Evolutionary conservation across 2,797 vertebrate species (phyloP).

Genomic region (Darevskia nairensis): DNA sequence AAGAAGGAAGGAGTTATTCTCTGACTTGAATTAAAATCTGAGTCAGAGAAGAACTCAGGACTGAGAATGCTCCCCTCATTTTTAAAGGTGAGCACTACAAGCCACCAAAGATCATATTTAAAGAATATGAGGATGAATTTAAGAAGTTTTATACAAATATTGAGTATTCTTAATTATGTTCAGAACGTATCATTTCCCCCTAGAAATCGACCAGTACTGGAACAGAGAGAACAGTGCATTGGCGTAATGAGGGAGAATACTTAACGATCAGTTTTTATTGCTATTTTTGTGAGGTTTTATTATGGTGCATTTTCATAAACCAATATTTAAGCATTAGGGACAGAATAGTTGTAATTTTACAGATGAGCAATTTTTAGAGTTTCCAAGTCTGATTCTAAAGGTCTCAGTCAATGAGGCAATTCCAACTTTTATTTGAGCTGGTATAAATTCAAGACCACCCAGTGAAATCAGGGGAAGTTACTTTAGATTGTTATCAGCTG

Average conservation of each 20-base stretch:
- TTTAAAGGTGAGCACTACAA: neutral
- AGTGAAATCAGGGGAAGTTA: slow-evolving; percentile 25
- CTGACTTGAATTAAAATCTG: neutral
- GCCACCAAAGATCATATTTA: neutral
- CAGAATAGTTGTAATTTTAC: slow-evolving; percentile 32
- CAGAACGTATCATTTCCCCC: neutral
- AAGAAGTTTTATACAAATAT: neutral
- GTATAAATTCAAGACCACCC: slow-evolving; percentile 33
- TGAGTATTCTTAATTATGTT: neutral
- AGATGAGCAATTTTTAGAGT: neutral
- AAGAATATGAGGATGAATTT: neutral
- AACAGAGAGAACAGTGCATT: neutral
- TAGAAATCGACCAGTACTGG: neutral
- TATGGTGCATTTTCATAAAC: slow-evolving; percentile 11
- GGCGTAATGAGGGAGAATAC: neutral
- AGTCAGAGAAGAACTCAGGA: neutral
- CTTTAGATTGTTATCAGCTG: slow-evolving; percentile 7
- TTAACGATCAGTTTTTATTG: slow-evolving; percentile 10
- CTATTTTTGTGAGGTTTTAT: slow-evolving; percentile 13
- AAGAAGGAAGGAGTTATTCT: neutral
- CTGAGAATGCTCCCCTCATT: neutral
- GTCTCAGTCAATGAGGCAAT: slow-evolving; percentile 43
- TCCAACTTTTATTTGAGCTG: slow-evolving; percentile 39
- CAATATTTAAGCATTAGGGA: slow-evolving; percentile 36
- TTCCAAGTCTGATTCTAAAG: neutral